Evolutionary conservation across 2,888 invertebrate species (phyloP), one percentile per base, ranked within the genome.

Genomic region (Neelides folsomi): DNA sequence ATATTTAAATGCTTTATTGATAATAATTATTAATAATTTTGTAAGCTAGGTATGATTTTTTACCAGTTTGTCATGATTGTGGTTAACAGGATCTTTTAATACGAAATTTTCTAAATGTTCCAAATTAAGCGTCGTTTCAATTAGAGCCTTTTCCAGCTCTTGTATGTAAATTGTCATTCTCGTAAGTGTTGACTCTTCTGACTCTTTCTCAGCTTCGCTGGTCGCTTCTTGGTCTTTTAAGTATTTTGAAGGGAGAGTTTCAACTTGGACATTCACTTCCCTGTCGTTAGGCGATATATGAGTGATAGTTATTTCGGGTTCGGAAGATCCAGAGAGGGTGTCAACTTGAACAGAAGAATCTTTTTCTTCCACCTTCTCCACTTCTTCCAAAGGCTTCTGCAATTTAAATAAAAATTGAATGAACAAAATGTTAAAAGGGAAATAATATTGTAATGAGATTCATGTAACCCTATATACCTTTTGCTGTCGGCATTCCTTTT

Each of bases 301-400:
- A 9, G 78, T 16, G 76, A 72, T 43, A 75, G 72, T 43, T 79
- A 66, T 41, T 74, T 73, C 0, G 7, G 39, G 15, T 16, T 44
- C 34, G 27, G 50, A 38, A 38, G 78, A 77, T 27, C 27, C 27
- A 27, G 4, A 5, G 39, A 88, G 70, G 0, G 88, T 89, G 67
- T 87, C 81, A 1, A 88, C 88, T 74, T 89, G 88, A 5, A 85
- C 80, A 1, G 82, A 79, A 1, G 79, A 78, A 65, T 88, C 86
- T 13, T 79, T 79, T 66, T 85, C 86, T 70, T 83, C 81, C 68
- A n/a, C n/a, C 27, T 27, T 27, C 27, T 27, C 27, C 3, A 7
- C 4, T 27, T 27, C 27, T 27, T 27, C 27, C 27, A 27, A 5
- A 7, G 27, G 7, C 7, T 27, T 27, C 27, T 27, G 7, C 3